Evolutionary conservation across 2,888 invertebrate species (phyloP), one percentile per base, ranked within the genome.

Genomic region (Ophion ventricosus): DNA sequence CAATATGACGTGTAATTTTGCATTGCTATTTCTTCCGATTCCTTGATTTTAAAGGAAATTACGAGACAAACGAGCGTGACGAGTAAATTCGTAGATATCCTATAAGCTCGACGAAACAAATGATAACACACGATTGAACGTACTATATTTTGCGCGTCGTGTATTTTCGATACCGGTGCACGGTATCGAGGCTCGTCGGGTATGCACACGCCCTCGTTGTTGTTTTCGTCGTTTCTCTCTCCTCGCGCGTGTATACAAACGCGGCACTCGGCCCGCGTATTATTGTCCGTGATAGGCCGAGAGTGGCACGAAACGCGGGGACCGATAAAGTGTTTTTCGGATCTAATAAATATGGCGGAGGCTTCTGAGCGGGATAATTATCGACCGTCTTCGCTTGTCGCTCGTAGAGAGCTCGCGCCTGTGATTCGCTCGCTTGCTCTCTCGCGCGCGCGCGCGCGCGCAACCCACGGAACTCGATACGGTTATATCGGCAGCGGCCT

Each of bases 401-500:
- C 43, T 67, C 63, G 14, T 26, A 49, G 63, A 35, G 56, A 57
- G 23, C 35, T 5, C 35, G 35, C 7, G 35, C 49, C n/a, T n/a
- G n/a, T n/a, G n/a, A n/a, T n/a, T n/a, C n/a, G n/a, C n/a, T n/a
- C n/a, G n/a, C n/a, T n/a, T n/a, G n/a, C n/a, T n/a, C n/a, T n/a
- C n/a, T n/a, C n/a, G n/a, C n/a, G n/a, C n/a, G n/a, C 35, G 35
- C 35, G 35, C 7, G 35, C 49, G 49, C 49, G 59, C 61, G 56
- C n/a, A n/a, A n/a, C n/a, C n/a, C n/a, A n/a, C 14, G 59, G 40
- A 76, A 67, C 40, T 81, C 73, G 56, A 67, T 64, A 11, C 35
- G 64, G 64, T 64, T 78, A 79, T 79, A 84, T 72, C 82, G 49
- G 80, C 80, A 59, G 83, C 81, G 80, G 70, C 26, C 49, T 67